These are phyloP conservation scores for Drosophila nigromelanica DNA, from an alignment of 1,140 invertebrate genomes.

Conservation along the genomic window DNA sequence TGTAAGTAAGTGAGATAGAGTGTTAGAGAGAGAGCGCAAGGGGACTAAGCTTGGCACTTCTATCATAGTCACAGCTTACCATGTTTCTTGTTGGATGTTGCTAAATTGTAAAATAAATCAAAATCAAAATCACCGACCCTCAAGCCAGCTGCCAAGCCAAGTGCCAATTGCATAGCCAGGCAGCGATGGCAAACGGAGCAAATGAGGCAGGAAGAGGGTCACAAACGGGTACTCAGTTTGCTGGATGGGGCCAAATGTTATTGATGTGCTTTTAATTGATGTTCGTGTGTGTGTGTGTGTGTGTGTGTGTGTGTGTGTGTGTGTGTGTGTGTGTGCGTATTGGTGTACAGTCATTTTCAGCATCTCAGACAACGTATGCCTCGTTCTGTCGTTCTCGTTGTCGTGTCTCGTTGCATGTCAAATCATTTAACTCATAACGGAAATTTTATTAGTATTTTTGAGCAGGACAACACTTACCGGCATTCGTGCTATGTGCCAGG, in stretches of 20 bases:
- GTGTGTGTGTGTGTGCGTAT: slow-evolving; percentile 16
- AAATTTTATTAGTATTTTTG: slow-evolving; percentile 72
- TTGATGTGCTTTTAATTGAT: slow-evolving; percentile 83
- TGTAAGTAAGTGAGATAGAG: neutral
- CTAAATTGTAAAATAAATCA: slow-evolving; percentile 82
- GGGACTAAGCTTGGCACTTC: slow-evolving; percentile 13
- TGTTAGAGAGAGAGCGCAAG: neutral
- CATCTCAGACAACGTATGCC: slow-evolving; percentile 39
- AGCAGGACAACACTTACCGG: slow-evolving; percentile 69
- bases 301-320: slow-evolving; percentile 25
- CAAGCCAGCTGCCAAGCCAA: slow-evolving; percentile 61
- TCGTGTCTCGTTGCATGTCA: slow-evolving; percentile 47
- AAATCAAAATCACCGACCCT: slow-evolving; percentile 59
- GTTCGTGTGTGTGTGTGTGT: slow-evolving; percentile 45
- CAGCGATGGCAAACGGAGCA: slow-evolving; percentile 4
- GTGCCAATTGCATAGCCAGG: slow-evolving; percentile 62
- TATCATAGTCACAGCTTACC: slow-evolving; percentile 58
- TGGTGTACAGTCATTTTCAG: slow-evolving; percentile 28
- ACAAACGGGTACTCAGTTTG: neutral
- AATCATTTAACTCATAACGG: slow-evolving; percentile 71
- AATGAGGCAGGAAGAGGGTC: neutral
- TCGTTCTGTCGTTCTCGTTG: slow-evolving; percentile 18
- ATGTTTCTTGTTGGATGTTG: slow-evolving; percentile 56
- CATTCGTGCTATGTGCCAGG: slow-evolving; percentile 68
- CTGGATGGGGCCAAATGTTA: slow-evolving; percentile 41